Percentiles rank a stretch among this genome's conserved stretches.
These are phyloP conservation scores for Ploceus nigricollis DNA, from an alignment of 2,113 vertebrate genomes.

Conservation along the genomic window DNA sequence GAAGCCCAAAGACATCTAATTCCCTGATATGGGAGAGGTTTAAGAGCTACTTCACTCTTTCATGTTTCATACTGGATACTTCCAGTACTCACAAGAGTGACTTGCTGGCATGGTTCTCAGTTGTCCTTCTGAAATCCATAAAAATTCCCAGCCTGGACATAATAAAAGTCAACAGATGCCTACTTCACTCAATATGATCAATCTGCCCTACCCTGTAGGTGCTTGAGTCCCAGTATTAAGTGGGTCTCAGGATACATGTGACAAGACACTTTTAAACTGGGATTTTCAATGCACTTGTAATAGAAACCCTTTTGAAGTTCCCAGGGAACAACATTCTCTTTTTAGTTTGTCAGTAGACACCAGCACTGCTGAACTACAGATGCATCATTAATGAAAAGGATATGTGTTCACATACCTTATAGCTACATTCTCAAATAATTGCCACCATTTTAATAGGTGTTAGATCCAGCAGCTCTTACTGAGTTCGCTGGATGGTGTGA, in stretches of 20 bases:
- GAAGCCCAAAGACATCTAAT: neutral
- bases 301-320: neutral
- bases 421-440: neutral
- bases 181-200: neutral
- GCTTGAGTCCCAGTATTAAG: neutral
- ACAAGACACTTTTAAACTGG: neutral
- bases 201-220: neutral
- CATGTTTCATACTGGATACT: neutral
- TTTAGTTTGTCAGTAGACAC: neutral
- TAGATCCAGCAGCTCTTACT: conserved; percentile 1
- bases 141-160: neutral
- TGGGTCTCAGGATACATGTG: neutral
- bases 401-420: neutral
- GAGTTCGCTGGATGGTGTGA: neutral
- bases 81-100: neutral
- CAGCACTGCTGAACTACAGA: neutral
- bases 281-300: neutral
- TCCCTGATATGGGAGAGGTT: neutral
- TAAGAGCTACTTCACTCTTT: neutral
- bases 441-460: neutral
- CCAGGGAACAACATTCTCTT: neutral
- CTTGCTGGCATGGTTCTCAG: neutral
- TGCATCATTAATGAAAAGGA: neutral
- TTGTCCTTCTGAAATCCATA: neutral
- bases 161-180: neutral